Evolutionary conservation across 2,888 invertebrate species (phyloP).

Genomic region (Eristalinus sepulchralis): DNA sequence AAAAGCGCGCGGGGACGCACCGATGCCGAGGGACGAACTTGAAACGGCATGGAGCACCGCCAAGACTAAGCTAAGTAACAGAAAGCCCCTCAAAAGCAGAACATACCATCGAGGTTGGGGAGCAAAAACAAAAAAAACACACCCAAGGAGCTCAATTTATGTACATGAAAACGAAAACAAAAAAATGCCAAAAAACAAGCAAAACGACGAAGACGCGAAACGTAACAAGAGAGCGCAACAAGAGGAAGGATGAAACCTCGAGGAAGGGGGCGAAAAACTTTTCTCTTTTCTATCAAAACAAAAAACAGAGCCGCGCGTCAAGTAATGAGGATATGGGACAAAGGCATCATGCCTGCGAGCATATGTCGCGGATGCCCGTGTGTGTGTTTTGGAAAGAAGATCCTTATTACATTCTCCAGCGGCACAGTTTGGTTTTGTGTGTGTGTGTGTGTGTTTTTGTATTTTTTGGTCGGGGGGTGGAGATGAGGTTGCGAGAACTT

Average conservation of each 20-base stretch:
- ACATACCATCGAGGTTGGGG: background rate
- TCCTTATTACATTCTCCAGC: conserved; percentile 57
- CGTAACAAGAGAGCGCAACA: conserved; percentile 10
- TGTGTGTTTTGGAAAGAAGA: conserved; percentile 34
- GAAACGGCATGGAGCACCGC: background rate
- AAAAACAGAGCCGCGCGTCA: conserved; percentile 54
- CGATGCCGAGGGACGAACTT: background rate
- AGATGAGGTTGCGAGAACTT: background rate
- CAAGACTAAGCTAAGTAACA: conserved; percentile 45
- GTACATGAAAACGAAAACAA: conserved; percentile 37
- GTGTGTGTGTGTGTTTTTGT: too few relatives aligned
- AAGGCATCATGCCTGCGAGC: conserved; percentile 64
- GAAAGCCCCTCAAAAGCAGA: conserved; percentile 60
- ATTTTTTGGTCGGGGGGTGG: background rate
- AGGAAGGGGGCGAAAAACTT: conserved; percentile 54
- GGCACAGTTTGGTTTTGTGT: background rate
- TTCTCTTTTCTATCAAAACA: conserved; percentile 68
- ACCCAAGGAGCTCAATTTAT: conserved; percentile 60
- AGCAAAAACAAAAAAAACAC: background rate
- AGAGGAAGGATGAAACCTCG: background rate
- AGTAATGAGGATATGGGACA: conserved; percentile 66
- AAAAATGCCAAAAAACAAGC: conserved; percentile 23
- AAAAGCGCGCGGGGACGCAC: conserved; percentile 33
- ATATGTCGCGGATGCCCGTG: conserved; percentile 49
- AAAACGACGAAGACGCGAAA: conserved; percentile 3